Base-by-base conservation (phyloP, 1,140 invertebrate genomes). In the Drosophila hydei region DNA sequence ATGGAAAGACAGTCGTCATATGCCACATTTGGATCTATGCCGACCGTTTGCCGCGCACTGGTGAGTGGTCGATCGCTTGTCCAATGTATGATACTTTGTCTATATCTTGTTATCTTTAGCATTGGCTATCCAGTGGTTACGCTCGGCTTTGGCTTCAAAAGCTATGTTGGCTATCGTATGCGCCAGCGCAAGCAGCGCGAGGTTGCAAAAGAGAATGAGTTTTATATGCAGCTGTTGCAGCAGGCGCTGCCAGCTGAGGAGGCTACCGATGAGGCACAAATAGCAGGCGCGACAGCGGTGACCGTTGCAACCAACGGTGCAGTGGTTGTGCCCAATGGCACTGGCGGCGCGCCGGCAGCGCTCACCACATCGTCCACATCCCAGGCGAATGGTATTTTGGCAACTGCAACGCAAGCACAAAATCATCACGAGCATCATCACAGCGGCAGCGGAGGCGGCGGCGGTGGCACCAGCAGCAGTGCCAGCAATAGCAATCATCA, bases 31-130 rank as follows among this genome's bases (percentile, higher is more conserved):
- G 92, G 98, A 98, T 93, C 94, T 99, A 60, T 99, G 98, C 94
- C 94, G 98, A 91, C 98, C 98, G 63, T 98, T 99, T 93, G 98
- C 98, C 75, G 98, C 98, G 75, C 98, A 99, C 93, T 99, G 98
- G 96, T 97, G 94, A 93, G 65, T 18, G 14, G 12, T n/a, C 9
- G 12, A 5, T 8, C 18, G 1, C 23, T 23, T 47, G 11, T n/a
- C 6, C 4, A 1, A 4, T 12, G 5, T 11, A 5, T 43, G 9
- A 14, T 3, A 7, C 21, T 8, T 3, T 8, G 12, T 16, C 47
- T 27, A 12, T 1, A 47, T 7, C 12, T 43, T 23, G 16, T 18
- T 77, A 63, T 68, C 59, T 94, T 94, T 92, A 97, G 96, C 92
- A 97, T 99, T 93, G 98, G 98, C 64, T 99, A 99, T 95, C 98